Conservation (phyloP, 2,113 vertebrate species). For the Holacanthus passer region DNA sequence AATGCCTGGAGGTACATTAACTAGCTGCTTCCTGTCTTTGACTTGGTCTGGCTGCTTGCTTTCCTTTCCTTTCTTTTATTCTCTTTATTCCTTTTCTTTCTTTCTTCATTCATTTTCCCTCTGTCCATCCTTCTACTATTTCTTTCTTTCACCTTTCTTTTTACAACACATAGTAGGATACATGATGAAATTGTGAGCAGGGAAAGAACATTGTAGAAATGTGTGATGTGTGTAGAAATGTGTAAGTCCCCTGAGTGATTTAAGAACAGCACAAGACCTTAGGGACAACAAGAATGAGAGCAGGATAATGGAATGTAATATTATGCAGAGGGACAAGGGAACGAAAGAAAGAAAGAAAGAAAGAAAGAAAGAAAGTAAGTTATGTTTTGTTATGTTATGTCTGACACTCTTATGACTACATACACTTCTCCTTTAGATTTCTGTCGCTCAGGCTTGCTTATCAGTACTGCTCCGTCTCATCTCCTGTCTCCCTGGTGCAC, state of each 20-base stretch:
- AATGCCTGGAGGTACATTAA: slow-evolving; percentile 43
- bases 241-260: slow-evolving; percentile 42
- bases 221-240: background rate
- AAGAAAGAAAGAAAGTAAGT: slow-evolving; percentile 10
- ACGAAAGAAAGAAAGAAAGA: slow-evolving; percentile 29
- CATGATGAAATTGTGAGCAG: background rate
- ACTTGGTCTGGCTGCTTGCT: background rate
- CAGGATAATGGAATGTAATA: slow-evolving; percentile 60
- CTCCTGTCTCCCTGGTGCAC: slow-evolving; percentile 9
- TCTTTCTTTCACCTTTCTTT: no score
- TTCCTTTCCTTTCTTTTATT: background rate
- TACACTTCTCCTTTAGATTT: background rate
- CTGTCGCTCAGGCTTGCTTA: background rate
- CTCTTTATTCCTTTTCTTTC: background rate
- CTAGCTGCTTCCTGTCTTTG: slow-evolving; percentile 19
- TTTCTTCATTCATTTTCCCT: no score
- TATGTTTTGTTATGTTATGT: background rate
- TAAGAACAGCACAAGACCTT: slow-evolving; percentile 61
- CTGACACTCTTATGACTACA: background rate
- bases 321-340: background rate
- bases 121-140: no score
- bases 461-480: background rate
- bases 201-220: background rate
- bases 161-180: background rate
- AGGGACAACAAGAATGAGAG: slow-evolving; percentile 61